Percentiles rank a stretch among this genome's conserved stretches.
phyloP scores from a whole-genome alignment of 2,113 vertebrate species.

The Formicarius rufipectus region DNA sequence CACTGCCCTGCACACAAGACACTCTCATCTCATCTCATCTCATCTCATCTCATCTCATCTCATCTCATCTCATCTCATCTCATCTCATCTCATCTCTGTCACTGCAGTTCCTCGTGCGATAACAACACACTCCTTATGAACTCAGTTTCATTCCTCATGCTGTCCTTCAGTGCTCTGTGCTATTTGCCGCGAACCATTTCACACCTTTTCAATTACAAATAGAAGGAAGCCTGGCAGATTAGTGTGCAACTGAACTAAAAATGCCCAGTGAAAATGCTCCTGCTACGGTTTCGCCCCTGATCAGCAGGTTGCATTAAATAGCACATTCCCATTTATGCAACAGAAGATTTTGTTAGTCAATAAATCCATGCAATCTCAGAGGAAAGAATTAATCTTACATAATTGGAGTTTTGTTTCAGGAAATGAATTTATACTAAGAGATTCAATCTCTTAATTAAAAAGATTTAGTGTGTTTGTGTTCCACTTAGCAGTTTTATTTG shows the following conservation, averaged over 20 bases:
- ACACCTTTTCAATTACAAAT: neutral
- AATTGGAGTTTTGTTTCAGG: constrained; percentile 47
- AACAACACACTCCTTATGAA: neutral
- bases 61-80: neutral
- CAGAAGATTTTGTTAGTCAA: constrained; percentile 27
- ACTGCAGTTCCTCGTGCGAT: neutral
- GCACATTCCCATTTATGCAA: constrained; percentile 19
- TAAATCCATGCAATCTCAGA: constrained; percentile 7
- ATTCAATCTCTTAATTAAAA: constrained; percentile 41
- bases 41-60: neutral
- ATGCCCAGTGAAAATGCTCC: neutral
- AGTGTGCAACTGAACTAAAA: neutral
- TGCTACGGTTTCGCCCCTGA: neutral
- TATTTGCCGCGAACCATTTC: neutral
- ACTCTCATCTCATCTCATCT: neutral
- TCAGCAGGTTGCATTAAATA: neutral
- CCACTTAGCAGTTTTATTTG: constrained; percentile 26
- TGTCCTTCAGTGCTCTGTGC: neutral
- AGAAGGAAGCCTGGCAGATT: neutral
- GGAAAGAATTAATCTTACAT: constrained; percentile 36
- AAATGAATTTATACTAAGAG: constrained; percentile 46
- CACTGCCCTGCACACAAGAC: neutral
- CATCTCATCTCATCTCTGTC: neutral
- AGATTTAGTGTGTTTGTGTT: neutral
- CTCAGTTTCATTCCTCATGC: neutral